Conservation (phyloP, 2,888 invertebrate genomes). For the Acronicta aceris region DNA sequence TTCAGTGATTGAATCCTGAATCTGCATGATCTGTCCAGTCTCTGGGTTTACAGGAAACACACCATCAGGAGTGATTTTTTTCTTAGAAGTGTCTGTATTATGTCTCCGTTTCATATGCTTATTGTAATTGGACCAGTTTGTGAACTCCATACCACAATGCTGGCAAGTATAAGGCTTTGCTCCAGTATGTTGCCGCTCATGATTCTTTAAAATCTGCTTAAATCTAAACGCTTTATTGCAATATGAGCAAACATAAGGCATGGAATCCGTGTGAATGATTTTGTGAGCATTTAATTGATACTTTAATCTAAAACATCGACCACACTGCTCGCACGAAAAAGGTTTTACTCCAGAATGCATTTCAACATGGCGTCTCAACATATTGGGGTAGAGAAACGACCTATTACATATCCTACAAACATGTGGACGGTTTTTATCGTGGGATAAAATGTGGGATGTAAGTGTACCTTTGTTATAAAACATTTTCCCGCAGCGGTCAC, state of each 20-base stretch:
- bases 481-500: constrained; percentile 83
- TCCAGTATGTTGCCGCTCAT: constrained; percentile 92
- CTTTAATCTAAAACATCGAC: constrained; percentile 89
- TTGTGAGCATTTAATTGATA: constrained; percentile 93
- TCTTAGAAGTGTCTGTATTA: constrained; percentile 85
- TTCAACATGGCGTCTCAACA: constrained; percentile 81
- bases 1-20: constrained; percentile 75
- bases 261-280: constrained; percentile 93
- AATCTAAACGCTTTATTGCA: constrained; percentile 94
- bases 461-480: constrained; percentile 84
- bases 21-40: constrained; percentile 79
- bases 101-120: constrained; percentile 94
- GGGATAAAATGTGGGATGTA: constrained; percentile 82
- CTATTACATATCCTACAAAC: constrained; percentile 82
- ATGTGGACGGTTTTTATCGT: constrained; percentile 80
- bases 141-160: constrained; percentile 92
- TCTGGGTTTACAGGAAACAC: constrained; percentile 83
- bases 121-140: constrained; percentile 95
- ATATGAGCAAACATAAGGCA: constrained; percentile 93
- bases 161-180: constrained; percentile 93
- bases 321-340: constrained; percentile 83
- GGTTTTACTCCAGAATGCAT: constrained; percentile 84
- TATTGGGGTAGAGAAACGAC: constrained; percentile 81
- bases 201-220: constrained; percentile 93
- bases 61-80: constrained; percentile 88